Base-by-base conservation (phyloP, 2,888 invertebrate genomes). In the Brachynemurus nebulosus region DNA sequence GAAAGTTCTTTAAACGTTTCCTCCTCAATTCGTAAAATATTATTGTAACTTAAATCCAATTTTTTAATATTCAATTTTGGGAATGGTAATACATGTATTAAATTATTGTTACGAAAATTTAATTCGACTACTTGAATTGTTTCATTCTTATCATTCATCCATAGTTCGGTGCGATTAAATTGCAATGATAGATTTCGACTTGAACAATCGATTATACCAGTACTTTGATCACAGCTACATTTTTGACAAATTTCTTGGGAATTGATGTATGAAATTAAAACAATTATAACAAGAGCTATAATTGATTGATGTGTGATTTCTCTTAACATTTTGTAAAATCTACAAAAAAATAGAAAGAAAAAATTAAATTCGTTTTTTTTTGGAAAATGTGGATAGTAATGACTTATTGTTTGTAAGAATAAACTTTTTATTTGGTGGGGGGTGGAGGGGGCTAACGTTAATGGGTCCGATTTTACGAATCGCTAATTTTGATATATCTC, bases 1-100 rank as follows among this genome's bases (percentile, higher is more conserved):
- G 70, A 70, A 7, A 86, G 60, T 47, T 76, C 69, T 46, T 64
- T 66, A 57, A 88, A 88, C 14, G 78, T 75, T 0, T 65, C 68
- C 11, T 68, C 61, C 5, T 71, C 72, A 39, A 88, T 80, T 7
- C 56, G 58, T 4, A 63, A 66, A n/a, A 88, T 80, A 35, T 64
- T 64, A 59, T 81, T 83, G 42, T 70, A 59, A 0, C 73, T 71
- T 5, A 86, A 64, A 53, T 78, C 76, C 19, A 86, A 57, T 20
- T 68, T 66, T 42, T 66, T 62, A 1, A 82, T 51, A 18, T 59
- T 63, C 47, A 57, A 64, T 1, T 64, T 58, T 0, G 78, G 76
- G 11, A 86, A 70, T 0, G 59, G 57, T 1, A 66, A 70, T 1
- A 79, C 53, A 25, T 68, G 69, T 1, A 53, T 53, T 16, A 74